These are phyloP conservation scores for Helobdella robusta DNA, from an alignment of 2,888 invertebrate species.

Conservation along the genomic window DNA sequence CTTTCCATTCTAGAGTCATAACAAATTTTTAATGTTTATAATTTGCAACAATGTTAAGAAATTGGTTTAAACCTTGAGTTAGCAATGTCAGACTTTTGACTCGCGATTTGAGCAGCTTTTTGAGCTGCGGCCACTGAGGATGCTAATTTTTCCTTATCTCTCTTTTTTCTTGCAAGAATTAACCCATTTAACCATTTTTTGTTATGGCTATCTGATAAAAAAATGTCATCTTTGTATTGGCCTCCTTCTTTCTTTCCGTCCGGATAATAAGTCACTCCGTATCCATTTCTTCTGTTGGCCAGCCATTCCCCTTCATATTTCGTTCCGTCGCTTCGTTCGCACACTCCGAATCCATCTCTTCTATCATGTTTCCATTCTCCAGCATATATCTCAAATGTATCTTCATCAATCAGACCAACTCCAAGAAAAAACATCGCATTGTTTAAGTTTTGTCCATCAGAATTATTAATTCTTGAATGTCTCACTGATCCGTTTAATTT, in stretches of 20 bases:
- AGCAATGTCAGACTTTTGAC: slow-evolving; percentile 95
- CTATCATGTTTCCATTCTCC: slow-evolving; percentile 99
- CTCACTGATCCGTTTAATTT: background rate
- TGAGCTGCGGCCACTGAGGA: slow-evolving; percentile 88
- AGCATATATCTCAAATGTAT: slow-evolving; percentile 91
- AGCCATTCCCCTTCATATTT: slow-evolving; percentile 99
- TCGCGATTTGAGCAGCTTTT: slow-evolving; percentile 88
- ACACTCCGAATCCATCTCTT: slow-evolving; percentile 74
- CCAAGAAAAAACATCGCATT: background rate
- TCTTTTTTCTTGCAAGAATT: slow-evolving; percentile 5
- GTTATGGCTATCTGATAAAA: slow-evolving; percentile 56
- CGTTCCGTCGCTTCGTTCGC: slow-evolving; percentile 84
- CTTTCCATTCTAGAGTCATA: slow-evolving; percentile 27
- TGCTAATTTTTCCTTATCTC: slow-evolving; percentile 29
- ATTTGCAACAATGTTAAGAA: too few relatives aligned
- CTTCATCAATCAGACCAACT: slow-evolving; percentile 71
- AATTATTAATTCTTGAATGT: background rate
- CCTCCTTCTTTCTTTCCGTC: slow-evolving; percentile 94
- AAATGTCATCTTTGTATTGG: slow-evolving; percentile 97
- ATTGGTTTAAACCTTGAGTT: slow-evolving; percentile 64
- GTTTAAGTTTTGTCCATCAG: background rate
- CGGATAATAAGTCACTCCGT: slow-evolving; percentile 91
- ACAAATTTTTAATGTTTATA: too few relatives aligned
- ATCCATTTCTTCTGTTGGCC: slow-evolving; percentile 96
- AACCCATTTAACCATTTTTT: background rate